Evolutionary conservation across 2,797 vertebrate species (phyloP), one percentile per base, ranked within the genome.

Genomic region (Enoplosus armatus): DNA sequence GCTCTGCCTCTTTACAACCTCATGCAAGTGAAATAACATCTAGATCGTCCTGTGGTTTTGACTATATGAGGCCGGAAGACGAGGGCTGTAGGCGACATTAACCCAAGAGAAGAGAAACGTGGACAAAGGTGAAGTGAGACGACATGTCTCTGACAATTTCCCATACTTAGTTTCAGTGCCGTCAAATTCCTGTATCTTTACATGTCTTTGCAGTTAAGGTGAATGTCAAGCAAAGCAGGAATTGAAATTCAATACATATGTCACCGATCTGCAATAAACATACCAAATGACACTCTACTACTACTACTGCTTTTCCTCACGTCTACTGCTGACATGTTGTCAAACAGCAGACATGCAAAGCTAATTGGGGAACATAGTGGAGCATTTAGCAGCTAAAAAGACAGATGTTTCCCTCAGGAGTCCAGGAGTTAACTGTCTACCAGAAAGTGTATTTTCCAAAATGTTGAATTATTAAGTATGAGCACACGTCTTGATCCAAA

Each of bases 21-120:
- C 9, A 9, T 65, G 35, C 58, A 70, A 68, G 58, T 69, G 27
- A 62, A 16, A 35, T 24, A n/a, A 31, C 31, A 48, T 22, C n/a
- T 45, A 15, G 8, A 45, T 29, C 8, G n/a, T 81, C 59, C 53
- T 86, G 84, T 90, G 67, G 77, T 69, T 85, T 70, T 47, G 1
- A 59, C 18, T 65, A 11, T 11, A 10, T 2, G 15, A 1, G 14
- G 35, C 22, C 24, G 31, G 41, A 66, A 33, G 27, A 5, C 8
- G 1, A 22, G 2, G 20, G 1, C 3, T 48, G 59, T 29, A 11
- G 39, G 22, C 1, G 15, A n/a, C 5, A 6, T 37, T 1, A 54
- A 64, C 55, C 8, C 1, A 12, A n/a, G 12, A 78, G 47, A 75
- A 65, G 37, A 59, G 31, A 64, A 39, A 45, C 43, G 3, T 56